A percentile compares a stretch with the other conserved stretches of the same genome.
Evolutionary conservation across 2,113 vertebrate species (phyloP).

Genomic region (Nothobranchius furzeri): DNA sequence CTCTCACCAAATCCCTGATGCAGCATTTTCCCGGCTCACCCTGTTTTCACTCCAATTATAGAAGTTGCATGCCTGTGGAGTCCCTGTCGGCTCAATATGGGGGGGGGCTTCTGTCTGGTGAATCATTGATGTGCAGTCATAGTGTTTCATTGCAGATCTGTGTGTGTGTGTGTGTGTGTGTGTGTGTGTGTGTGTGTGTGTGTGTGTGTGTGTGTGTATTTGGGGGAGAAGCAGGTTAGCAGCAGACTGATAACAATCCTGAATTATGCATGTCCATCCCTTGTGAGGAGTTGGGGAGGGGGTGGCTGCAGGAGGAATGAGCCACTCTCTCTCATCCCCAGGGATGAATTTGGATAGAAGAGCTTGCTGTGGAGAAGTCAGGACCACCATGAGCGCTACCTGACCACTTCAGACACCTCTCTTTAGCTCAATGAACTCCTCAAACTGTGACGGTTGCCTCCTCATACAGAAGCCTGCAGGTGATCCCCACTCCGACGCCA

Average conservation of each 20-base stretch:
- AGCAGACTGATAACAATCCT: conserved; percentile 71
- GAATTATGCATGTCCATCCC: conserved; percentile 73
- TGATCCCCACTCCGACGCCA: neutral
- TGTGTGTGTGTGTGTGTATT: conserved; percentile 22
- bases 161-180: conserved; percentile 29
- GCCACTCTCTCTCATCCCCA: conserved; percentile 33
- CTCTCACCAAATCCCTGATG: conserved; percentile 66
- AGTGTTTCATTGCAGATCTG: conserved; percentile 68
- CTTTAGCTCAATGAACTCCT: conserved; percentile 46
- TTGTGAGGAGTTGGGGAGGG: conserved; percentile 27
- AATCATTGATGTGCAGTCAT: conserved; percentile 75
- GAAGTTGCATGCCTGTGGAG: conserved; percentile 63
- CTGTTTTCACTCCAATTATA: conserved; percentile 67
- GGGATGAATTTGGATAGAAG: conserved; percentile 54
- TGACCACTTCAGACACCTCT: conserved; percentile 34
- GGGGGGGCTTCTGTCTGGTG: conserved; percentile 56
- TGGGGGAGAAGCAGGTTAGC: conserved; percentile 39
- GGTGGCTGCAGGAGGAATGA: conserved; percentile 16
- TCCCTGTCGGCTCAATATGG: conserved; percentile 64
- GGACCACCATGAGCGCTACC: conserved; percentile 35
- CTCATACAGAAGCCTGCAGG: neutral
- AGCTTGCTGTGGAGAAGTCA: conserved; percentile 23
- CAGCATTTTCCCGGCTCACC: conserved; percentile 45
- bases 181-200: conserved; percentile 30
- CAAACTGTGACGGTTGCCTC: conserved; percentile 23